Percentiles rank a stretch among this genome's conserved stretches.
phyloP scores from a whole-genome alignment of 2,113 vertebrate species.

The Chaetodon trifascialis region DNA sequence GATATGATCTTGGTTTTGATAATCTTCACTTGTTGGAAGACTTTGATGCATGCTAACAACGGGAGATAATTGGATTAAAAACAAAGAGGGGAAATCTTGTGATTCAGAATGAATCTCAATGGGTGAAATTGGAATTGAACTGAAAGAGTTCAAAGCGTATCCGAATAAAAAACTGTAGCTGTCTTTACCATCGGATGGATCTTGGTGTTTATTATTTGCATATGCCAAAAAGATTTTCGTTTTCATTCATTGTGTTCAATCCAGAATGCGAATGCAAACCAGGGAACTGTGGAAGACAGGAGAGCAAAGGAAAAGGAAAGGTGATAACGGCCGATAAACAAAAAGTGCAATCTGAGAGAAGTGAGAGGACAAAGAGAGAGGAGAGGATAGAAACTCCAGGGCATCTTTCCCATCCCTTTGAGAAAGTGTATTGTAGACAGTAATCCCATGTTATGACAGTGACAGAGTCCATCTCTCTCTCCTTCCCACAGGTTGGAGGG shows the following conservation, averaged over 20 bases:
- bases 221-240: not conserved
- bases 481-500: conserved; percentile 80
- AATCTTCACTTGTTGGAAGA: conserved; percentile 8
- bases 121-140: not conserved
- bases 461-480: conserved; percentile 60
- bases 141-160: not conserved
- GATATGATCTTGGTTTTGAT: conserved; percentile 19
- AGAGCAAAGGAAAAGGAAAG: not conserved
- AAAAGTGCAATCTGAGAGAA: conserved; percentile 63
- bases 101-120: not conserved
- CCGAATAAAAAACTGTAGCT: not conserved
- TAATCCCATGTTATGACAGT: conserved; percentile 79
- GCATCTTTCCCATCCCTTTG: conserved; percentile 59
- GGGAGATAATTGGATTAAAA: conserved; percentile 1
- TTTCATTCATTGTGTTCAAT: not conserved
- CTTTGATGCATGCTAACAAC: conserved; percentile 15
- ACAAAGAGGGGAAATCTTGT: not conserved
- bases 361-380: conserved; percentile 48
- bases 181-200: not conserved
- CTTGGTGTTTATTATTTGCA: not conserved
- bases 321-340: conserved; percentile 25
- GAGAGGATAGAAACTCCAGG: conserved; percentile 47
- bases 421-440: conserved; percentile 61
- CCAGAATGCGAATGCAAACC: conserved; percentile 10
- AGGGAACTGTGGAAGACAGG: not conserved